Conservation (phyloP, 2,113 vertebrate genomes). For the Myanophis thanlyinensis region DNA sequence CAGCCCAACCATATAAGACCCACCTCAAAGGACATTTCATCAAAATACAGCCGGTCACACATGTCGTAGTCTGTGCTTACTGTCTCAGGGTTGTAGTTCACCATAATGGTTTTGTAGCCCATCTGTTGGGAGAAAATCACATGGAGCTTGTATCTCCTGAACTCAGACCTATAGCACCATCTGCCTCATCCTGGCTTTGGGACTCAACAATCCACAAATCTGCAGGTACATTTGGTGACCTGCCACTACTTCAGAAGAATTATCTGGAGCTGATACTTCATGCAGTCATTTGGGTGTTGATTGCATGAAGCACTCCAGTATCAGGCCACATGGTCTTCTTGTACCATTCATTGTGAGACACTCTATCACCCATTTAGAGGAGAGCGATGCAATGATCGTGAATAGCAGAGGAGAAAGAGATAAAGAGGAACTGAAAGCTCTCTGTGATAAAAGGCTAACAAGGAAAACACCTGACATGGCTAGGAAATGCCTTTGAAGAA, state of each 20-base stretch:
- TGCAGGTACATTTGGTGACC: neutral
- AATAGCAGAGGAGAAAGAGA: neutral
- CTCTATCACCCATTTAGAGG: neutral
- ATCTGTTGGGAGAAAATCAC: conserved; percentile 71
- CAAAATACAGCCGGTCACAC: conserved; percentile 97
- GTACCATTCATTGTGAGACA: neutral
- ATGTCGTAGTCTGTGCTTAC: conserved; percentile 99
- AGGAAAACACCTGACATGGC: neutral
- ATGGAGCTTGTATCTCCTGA: neutral
- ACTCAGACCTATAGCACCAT: too few species aligned
- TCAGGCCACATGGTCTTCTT: neutral
- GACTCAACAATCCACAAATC: neutral
- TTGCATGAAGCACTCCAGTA: neutral
- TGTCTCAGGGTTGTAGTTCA: conserved; percentile 98
- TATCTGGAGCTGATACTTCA: neutral
- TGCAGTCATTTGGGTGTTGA: neutral
- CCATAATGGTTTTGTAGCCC: conserved; percentile 98
- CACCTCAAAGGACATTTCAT: conserved; percentile 98
- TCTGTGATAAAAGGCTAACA: neutral
- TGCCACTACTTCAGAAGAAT: neutral
- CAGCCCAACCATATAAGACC: neutral
- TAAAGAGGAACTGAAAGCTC: too few species aligned
- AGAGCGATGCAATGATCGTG: neutral
- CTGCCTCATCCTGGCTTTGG: neutral
- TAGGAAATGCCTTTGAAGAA: neutral